Conservation (phyloP, 2,113 vertebrate genomes). For the Lycaon pictus region DNA sequence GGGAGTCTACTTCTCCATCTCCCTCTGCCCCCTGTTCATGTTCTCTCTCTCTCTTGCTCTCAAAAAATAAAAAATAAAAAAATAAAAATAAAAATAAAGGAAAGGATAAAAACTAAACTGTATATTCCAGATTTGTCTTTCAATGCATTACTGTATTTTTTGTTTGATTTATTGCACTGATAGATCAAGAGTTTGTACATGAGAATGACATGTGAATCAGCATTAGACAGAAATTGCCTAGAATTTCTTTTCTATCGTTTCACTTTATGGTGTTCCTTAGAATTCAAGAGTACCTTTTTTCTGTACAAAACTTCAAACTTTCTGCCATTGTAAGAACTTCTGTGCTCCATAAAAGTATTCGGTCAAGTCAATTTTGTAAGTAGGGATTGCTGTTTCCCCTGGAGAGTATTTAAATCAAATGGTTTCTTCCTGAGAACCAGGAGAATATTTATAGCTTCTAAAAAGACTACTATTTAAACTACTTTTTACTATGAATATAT, state of each 20-base stretch:
- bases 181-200: not conserved
- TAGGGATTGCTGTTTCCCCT: not conserved
- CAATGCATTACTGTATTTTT: not conserved
- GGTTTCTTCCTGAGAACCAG: conserved; percentile 38
- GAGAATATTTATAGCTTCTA: not conserved
- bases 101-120: not conserved
- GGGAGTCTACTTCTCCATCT: not conserved
- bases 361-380: not conserved
- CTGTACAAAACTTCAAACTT: not conserved
- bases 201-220: not conserved
- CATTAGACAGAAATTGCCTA: not conserved
- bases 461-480: not conserved
- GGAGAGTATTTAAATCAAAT: not conserved
- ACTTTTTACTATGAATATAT: not conserved
- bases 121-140: not conserved
- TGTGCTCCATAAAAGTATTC: not conserved
- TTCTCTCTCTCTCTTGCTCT: not conserved
- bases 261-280: not conserved
- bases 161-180: not conserved
- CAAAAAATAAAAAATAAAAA: too few relatives aligned
- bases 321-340: not conserved
- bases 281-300: not conserved
- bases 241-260: not conserved
- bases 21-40: not conserved
- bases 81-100: too few relatives aligned